Conservation (phyloP, 2,113 vertebrate genomes). For the Labrus mixtus region DNA sequence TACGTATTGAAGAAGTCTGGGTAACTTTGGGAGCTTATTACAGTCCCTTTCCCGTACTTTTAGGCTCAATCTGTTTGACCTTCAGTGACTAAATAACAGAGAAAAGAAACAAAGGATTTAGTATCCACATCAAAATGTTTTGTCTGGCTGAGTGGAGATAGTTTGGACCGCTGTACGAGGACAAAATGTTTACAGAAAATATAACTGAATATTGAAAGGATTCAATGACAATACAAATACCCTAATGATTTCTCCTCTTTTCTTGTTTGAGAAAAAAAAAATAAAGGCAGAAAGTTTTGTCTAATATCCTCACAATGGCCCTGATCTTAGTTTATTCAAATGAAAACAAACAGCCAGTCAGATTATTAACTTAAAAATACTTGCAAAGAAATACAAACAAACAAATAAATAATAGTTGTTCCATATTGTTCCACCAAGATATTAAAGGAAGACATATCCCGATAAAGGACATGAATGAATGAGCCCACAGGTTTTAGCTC, state of each 20-base stretch:
- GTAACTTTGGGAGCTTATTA: neutral
- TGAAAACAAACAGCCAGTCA: too few species aligned
- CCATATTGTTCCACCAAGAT: neutral
- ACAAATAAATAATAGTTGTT: too few species aligned
- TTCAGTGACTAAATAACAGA: neutral
- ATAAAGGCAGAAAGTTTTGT: too few species aligned
- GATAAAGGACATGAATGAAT: too few species aligned
- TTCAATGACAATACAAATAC: neutral
- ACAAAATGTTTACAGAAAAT: neutral
- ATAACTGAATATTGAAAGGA: neutral
- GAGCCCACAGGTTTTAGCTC: neutral
- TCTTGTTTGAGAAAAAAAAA: neutral
- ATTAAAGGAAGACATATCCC: neutral
- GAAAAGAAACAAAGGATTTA: neutral
- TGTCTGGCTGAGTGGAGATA: neutral
- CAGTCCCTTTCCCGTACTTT: neutral
- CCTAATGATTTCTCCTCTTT: neutral
- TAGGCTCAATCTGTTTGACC: too few species aligned
- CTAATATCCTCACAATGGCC: too few species aligned
- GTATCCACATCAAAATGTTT: neutral
- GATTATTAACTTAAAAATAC: neutral
- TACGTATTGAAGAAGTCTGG: neutral
- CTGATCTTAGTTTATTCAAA: too few species aligned
- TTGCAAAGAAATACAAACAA: neutral
- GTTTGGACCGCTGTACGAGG: too few species aligned